These are phyloP conservation scores for Phalacrocorax pelagicus DNA, from an alignment of 2,113 vertebrate species.

Conservation along the genomic window DNA sequence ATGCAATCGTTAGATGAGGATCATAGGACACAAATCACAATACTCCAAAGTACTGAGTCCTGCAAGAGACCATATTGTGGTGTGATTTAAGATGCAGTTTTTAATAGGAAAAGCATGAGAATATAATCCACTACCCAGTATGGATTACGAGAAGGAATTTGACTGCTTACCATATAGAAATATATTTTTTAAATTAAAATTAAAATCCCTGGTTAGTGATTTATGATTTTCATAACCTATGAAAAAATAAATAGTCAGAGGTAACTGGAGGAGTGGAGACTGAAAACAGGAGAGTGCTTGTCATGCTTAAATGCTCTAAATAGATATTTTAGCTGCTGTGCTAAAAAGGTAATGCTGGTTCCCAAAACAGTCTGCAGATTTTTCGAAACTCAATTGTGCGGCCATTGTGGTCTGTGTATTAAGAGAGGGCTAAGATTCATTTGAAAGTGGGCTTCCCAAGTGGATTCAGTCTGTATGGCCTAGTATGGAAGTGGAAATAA, in stretches of 20 bases:
- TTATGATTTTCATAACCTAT: conserved; percentile 5
- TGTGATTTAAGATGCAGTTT: not conserved
- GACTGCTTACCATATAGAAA: not conserved
- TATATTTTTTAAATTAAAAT: not conserved
- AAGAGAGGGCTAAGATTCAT: not conserved
- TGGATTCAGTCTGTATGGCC: not conserved
- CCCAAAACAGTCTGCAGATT: not conserved
- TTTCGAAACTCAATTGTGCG: not conserved
- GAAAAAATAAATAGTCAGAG: not conserved
- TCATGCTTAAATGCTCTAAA: not conserved
- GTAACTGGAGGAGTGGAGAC: not conserved
- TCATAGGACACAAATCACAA: not conserved
- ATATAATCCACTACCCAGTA: not conserved
- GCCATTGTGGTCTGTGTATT: not conserved
- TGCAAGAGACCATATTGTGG: not conserved
- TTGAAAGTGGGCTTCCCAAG: not conserved
- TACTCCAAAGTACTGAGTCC: not conserved
- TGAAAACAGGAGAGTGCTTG: not conserved
- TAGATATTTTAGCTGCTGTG: not conserved
- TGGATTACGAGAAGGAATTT: not conserved
- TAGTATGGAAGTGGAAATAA: not conserved
- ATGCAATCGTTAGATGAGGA: not conserved
- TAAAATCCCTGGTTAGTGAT: not conserved
- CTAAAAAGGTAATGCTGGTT: not conserved
- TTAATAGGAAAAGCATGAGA: not conserved